Conservation (phyloP, 2,113 vertebrate species). For the Pseudopipra pipra region DNA sequence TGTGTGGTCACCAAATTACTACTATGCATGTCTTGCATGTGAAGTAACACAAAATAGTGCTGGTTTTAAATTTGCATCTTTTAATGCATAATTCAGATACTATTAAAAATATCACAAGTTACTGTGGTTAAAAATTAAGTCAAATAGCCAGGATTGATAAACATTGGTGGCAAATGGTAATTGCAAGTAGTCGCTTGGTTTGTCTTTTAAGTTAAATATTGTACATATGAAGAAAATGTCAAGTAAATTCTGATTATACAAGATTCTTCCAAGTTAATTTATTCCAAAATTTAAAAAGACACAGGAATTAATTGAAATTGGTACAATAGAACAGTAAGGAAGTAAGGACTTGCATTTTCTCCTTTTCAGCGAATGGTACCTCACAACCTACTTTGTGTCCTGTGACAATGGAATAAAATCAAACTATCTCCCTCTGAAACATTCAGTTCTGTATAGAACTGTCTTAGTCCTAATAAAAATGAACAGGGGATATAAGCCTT, state of each 20-base stretch:
- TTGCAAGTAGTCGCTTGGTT: not conserved
- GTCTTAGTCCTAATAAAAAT: not conserved
- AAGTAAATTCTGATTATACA: not conserved
- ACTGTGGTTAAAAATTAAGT: not conserved
- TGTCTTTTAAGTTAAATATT: not conserved
- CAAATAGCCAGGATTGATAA: not conserved
- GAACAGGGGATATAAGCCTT: not conserved
- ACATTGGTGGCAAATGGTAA: not conserved
- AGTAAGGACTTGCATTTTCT: not conserved
- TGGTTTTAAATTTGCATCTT: not conserved
- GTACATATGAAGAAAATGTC: not conserved
- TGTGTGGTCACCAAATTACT: conserved; percentile 17
- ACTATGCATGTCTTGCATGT: not conserved
- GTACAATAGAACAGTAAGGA: not conserved
- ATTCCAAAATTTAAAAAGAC: not conserved
- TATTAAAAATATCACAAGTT: not conserved
- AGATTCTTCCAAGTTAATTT: not conserved
- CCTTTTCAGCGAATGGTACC: not conserved
- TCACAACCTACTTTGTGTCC: not conserved
- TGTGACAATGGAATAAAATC: not conserved
- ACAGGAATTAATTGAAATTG: not conserved
- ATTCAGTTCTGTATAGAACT: not conserved
- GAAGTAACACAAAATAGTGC: not conserved
- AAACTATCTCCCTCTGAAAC: not conserved
- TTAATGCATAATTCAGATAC: not conserved